These are phyloP conservation scores for Aramus guarauna DNA, from an alignment of 2,113 vertebrate genomes.

Conservation along the genomic window DNA sequence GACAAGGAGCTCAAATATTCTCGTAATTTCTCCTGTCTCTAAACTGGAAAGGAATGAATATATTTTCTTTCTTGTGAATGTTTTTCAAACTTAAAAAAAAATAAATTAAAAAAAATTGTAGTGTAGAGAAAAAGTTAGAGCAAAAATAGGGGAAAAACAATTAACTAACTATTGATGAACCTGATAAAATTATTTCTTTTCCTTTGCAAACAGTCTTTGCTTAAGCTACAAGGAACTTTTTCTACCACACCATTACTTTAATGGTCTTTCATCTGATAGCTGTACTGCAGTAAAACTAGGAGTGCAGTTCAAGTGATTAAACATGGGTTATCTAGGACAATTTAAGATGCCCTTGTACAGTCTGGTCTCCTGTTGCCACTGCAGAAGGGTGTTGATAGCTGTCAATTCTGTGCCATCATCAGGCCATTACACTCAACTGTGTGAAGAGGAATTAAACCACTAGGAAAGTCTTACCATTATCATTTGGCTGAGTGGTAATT, in stretches of 20 bases:
- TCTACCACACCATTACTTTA: not conserved
- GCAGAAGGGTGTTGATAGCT: not conserved
- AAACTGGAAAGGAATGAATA: not conserved
- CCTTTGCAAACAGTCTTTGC: not conserved
- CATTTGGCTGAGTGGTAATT: not conserved
- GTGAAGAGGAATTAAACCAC: not conserved
- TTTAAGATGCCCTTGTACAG: not conserved
- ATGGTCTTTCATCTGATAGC: not conserved
- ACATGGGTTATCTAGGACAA: not conserved
- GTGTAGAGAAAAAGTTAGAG: not conserved
- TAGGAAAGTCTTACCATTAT: not conserved
- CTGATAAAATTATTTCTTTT: not conserved
- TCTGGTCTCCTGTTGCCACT: not conserved
- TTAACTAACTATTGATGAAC: not conserved
- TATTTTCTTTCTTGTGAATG: not conserved
- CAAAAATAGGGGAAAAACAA: not conserved
- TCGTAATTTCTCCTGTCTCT: not conserved
- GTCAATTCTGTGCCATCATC: not conserved
- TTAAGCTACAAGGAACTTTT: not conserved
- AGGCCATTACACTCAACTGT: not conserved
- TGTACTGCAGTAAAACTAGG: not conserved
- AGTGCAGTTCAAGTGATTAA: not conserved
- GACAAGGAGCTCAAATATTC: not conserved
- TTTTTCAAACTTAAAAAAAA: not conserved
- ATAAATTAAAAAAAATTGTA: not conserved